Percentiles rank a stretch among this genome's conserved stretches.
phyloP scores from a whole-genome alignment of 1,140 invertebrate species.

The Sitodiplosis mosellana region DNA sequence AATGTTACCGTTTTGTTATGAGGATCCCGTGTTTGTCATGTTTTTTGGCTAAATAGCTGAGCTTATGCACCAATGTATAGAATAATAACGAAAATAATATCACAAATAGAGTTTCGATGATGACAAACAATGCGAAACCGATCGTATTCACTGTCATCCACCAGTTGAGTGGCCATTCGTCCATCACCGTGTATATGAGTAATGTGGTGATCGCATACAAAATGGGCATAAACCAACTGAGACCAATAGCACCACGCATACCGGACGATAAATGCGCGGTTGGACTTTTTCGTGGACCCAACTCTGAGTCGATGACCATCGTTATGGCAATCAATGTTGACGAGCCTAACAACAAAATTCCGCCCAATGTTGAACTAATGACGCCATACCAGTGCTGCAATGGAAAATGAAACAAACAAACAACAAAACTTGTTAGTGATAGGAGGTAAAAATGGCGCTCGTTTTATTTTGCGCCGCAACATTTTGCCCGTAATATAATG shows the following conservation, averaged over 20 bases:
- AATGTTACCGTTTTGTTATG: slow-evolving; percentile 22
- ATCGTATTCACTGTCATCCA: slow-evolving; percentile 17
- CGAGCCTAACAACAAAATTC: slow-evolving; percentile 20
- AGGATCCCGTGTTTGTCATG: slow-evolving; percentile 25
- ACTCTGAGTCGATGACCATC: slow-evolving; percentile 22
- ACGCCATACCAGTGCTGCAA: slow-evolving; percentile 22
- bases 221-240: slow-evolving; percentile 22
- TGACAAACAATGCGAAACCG: slow-evolving; percentile 20
- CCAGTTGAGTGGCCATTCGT: slow-evolving; percentile 23
- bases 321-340: slow-evolving; percentile 24
- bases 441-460: no score
- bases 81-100: slow-evolving; percentile 13
- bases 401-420: slow-evolving; percentile 4
- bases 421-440: not conserved
- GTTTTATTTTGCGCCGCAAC: no score
- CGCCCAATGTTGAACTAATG: slow-evolving; percentile 23
- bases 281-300: slow-evolving; percentile 6
- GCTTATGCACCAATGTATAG: slow-evolving; percentile 23
- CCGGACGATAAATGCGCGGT: slow-evolving; percentile 8
- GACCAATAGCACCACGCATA: slow-evolving; percentile 21
- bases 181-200: slow-evolving; percentile 24
- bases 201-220: slow-evolving; percentile 21
- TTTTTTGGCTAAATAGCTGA: slow-evolving; percentile 26
- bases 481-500: no score
- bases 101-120: slow-evolving; percentile 22